Conservation (phyloP, 2,888 invertebrate genomes). For the Tiliacea aurago region DNA sequence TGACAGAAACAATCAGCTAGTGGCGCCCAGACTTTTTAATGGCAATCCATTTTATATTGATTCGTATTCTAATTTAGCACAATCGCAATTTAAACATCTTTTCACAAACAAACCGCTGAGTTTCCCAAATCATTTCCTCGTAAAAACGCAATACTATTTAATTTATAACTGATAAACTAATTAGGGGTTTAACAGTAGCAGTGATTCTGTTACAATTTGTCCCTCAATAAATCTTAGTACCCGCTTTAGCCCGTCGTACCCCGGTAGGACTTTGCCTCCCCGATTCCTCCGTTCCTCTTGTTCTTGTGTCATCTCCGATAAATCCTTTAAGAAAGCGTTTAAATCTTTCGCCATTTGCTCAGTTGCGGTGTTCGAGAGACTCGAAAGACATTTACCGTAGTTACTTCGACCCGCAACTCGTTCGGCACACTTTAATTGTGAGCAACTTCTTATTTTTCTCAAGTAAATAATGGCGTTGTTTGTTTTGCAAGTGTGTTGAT, state of each 20-base stretch:
- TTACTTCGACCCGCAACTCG: slow-evolving; percentile 54
- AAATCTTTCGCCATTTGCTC: slow-evolving; percentile 66
- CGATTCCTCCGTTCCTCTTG: slow-evolving; percentile 65
- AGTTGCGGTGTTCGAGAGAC: slow-evolving; percentile 60
- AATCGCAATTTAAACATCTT: not conserved
- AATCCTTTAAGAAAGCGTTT: slow-evolving; percentile 69
- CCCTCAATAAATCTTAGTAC: slow-evolving; percentile 72
- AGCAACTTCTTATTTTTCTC: slow-evolving; percentile 54
- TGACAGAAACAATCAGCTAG: slow-evolving; percentile 10
- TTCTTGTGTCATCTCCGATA: slow-evolving; percentile 69
- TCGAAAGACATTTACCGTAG: slow-evolving; percentile 61
- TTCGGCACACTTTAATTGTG: slow-evolving; percentile 59
- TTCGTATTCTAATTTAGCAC: not conserved
- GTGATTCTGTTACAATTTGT: slow-evolving; percentile 72
- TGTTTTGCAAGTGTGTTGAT: slow-evolving; percentile 46
- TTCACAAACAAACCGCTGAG: not conserved
- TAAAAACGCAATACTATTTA: slow-evolving; percentile 52
- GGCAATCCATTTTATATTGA: no score
- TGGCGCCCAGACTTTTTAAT: not conserved
- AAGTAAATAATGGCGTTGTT: slow-evolving; percentile 47
- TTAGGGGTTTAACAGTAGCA: slow-evolving; percentile 66
- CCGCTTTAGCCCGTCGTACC: slow-evolving; percentile 63
- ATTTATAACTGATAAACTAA: slow-evolving; percentile 70
- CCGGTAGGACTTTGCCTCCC: slow-evolving; percentile 62
- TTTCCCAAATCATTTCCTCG: slow-evolving; percentile 35